phyloP scores from a whole-genome alignment of 2,113 vertebrate genomes.

The Phocoena sinus region DNA sequence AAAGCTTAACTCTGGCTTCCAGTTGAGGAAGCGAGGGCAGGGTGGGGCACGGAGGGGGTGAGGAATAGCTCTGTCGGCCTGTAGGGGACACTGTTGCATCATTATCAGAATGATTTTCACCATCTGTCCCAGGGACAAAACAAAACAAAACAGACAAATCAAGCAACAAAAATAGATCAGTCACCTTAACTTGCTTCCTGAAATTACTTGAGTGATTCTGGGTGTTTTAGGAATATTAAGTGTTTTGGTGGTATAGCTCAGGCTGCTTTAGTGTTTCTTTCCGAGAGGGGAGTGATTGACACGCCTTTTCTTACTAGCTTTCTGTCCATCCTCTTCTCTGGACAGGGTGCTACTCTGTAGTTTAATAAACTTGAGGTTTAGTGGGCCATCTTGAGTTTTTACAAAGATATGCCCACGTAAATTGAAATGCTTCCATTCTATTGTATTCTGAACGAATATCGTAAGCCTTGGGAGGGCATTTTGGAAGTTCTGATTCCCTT shows the following conservation, averaged over 20 bases:
- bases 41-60: background rate
- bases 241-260: background rate
- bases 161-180: conserved; percentile 17
- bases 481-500: conserved; percentile 36
- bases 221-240: background rate
- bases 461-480: conserved; percentile 42
- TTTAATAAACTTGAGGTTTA: conserved; percentile 42
- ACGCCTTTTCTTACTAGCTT: conserved; percentile 52
- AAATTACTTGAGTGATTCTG: conserved; percentile 47
- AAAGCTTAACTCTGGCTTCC: conserved; percentile 51
- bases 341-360: conserved; percentile 47
- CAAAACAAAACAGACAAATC: conserved; percentile 28
- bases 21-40: background rate
- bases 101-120: conserved; percentile 65
- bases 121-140: conserved; percentile 76
- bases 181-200: background rate
- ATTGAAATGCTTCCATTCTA: conserved; percentile 39
- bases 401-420: background rate
- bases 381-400: background rate
- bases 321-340: conserved; percentile 42
- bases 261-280: background rate
- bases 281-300: conserved; percentile 42
- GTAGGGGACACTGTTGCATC: conserved; percentile 85
- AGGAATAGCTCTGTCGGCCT: conserved; percentile 73
- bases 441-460: conserved; percentile 56